These are phyloP conservation scores for Isurus oxyrinchus DNA, from an alignment of 2,113 vertebrate species.

Conservation along the genomic window DNA sequence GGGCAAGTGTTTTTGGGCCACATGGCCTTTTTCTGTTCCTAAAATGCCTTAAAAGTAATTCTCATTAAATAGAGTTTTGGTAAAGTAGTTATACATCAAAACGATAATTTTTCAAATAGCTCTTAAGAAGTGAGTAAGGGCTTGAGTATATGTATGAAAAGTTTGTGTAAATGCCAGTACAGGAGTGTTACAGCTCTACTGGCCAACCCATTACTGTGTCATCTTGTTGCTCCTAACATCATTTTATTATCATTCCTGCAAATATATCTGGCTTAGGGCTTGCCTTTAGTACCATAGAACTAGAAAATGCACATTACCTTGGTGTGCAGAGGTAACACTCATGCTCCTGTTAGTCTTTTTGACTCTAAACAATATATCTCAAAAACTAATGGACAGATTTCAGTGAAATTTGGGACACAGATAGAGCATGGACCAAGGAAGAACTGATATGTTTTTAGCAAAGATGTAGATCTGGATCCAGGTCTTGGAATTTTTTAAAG, in stretches of 20 bases:
- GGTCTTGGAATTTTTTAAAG: not conserved
- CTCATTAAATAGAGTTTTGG: not conserved
- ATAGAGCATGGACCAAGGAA: not conserved
- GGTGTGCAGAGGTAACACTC: not conserved
- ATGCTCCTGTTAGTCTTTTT: not conserved
- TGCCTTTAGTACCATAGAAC: not conserved
- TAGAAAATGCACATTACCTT: not conserved
- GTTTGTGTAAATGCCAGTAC: not conserved
- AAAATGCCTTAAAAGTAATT: not conserved
- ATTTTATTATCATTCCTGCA: not conserved
- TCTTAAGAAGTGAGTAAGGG: not conserved
- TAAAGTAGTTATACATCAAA: not conserved
- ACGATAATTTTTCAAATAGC: not conserved
- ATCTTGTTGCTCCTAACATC: not conserved
- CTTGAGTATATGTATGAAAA: not conserved
- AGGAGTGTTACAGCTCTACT: not conserved
- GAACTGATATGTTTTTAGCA: not conserved
- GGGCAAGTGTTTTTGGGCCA: not conserved
- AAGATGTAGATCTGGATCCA: not conserved
- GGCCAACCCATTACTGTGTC: not conserved
- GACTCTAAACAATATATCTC: not conserved
- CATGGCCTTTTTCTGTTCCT: not conserved
- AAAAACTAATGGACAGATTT: not conserved
- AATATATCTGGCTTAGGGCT: not conserved
- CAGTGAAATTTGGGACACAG: not conserved